Evolutionary conservation across 2,113 vertebrate genomes (phyloP), one percentile per base, ranked within the genome.

Genomic region (Ardeotis arabs): DNA sequence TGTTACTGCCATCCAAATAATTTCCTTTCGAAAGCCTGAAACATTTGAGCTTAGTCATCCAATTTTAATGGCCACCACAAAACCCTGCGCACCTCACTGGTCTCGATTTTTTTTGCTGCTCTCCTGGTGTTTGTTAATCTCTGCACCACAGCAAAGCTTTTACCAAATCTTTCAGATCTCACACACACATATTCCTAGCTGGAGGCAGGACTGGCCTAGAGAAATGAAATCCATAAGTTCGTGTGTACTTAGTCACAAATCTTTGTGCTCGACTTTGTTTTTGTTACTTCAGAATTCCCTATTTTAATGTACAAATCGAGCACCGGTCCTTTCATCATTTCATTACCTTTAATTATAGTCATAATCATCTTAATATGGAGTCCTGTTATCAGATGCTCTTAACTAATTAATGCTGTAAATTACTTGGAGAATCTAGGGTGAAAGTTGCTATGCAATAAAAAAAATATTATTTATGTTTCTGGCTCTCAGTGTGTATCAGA

Each of bases 321-420:
- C 47, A 64, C 62, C 59, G 45, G 62, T 94, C 74, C 87, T 90
- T 90, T 95, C 86, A 94, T 94, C 59, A 70, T 96, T 93, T 89
- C 67, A 80, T 85, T 97, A 77, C 41, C 62, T 93, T 94, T 95
- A 94, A 95, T 95, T 95, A 85, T 63, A 91, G 41, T 69, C 28
- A 44, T 90, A 92, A 93, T 93, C 23, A 59, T 94, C 12, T 87
- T 87, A 94, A 80, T 75, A 76, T 55, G 62, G 53, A 87, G n/a
- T 73, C 77, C 50, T 94, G 58, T 95, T 96, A 95, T 83, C 58
- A 33, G 69, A 91, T 95, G 62, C 80, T 93, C 69, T 84, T 96
- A 95, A 89, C 68, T 84, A 93, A 95, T 95, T 87, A 96, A 83
- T 93, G 66, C 44, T 82, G 49, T 93, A 92, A 96, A 93, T 94